phyloP scores from a whole-genome alignment of 2,888 invertebrate genomes.

The Troides oblongomaculatus region DNA sequence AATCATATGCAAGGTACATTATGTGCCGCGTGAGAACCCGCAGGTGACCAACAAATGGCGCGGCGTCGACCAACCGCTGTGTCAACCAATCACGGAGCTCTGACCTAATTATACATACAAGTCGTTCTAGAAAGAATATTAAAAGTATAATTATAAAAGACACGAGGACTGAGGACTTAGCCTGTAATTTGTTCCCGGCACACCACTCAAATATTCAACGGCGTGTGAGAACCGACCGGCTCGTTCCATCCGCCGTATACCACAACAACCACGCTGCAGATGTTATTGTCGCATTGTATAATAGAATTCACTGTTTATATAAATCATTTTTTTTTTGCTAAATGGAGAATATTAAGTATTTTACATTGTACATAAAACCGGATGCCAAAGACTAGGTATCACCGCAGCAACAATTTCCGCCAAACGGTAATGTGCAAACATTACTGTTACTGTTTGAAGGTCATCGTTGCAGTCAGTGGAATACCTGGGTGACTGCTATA shows the following conservation, averaged over 20 bases:
- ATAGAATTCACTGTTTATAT: too few relatives aligned
- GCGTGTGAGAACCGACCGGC: slow-evolving; percentile 52
- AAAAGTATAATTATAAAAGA: slow-evolving; percentile 58
- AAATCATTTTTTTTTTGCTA: too few relatives aligned
- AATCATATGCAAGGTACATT: slow-evolving; percentile 14
- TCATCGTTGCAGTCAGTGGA: too few relatives aligned
- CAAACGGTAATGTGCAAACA: too few relatives aligned
- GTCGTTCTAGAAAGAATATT: slow-evolving; percentile 51
- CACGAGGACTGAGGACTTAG: slow-evolving; percentile 44
- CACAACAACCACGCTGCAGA: neutral
- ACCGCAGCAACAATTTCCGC: too few relatives aligned
- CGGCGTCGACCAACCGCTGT: slow-evolving; percentile 44
- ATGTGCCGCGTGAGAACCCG: slow-evolving; percentile 35
- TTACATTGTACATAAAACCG: too few relatives aligned
- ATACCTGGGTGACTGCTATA: too few relatives aligned
- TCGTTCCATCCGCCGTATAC: slow-evolving; percentile 41
- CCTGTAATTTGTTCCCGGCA: slow-evolving; percentile 67
- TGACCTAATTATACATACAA: slow-evolving; percentile 58
- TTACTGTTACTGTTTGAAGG: too few relatives aligned
- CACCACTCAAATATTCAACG: slow-evolving; percentile 70
- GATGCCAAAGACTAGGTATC: too few relatives aligned
- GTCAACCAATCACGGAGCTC: slow-evolving; percentile 52
- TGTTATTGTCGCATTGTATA: too few relatives aligned
- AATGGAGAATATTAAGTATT: too few relatives aligned
- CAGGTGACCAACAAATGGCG: slow-evolving; percentile 37